Conservation (phyloP, 2,113 vertebrate species). For the Chaenocephalus aceratus region DNA sequence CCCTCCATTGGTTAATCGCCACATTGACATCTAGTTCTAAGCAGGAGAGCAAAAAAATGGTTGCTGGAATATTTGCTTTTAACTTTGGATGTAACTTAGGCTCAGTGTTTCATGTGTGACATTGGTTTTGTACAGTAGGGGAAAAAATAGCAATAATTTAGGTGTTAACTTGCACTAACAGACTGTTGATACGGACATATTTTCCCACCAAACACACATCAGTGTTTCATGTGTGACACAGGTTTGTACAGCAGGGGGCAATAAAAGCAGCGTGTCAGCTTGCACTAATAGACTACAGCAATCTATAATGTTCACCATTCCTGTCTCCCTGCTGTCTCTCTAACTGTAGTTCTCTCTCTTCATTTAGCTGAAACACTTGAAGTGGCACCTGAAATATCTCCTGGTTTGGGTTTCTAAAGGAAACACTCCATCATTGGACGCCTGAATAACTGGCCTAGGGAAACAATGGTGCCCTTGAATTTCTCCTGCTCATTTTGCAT, state of each 20-base stretch:
- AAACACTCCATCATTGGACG: constrained; percentile 71
- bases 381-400: constrained; percentile 62
- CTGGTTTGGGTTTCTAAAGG: constrained; percentile 75
- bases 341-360: constrained; percentile 20
- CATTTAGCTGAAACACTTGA: constrained; percentile 30
- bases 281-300: too few relatives aligned
- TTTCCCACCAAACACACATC: neutral
- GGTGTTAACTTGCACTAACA: neutral
- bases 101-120: neutral
- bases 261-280: too few relatives aligned
- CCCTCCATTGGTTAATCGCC: neutral
- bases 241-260: too few relatives aligned
- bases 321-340: constrained; percentile 10
- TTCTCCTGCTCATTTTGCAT: constrained; percentile 77
- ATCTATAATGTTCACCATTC: neutral
- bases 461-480: constrained; percentile 83
- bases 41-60: neutral
- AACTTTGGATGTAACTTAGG: neutral
- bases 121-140: constrained; percentile 17
- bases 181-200: too few relatives aligned
- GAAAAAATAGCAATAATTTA: constrained; percentile 29
- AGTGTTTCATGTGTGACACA: too few relatives aligned
- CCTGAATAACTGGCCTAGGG: constrained; percentile 52
- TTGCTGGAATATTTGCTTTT: neutral
- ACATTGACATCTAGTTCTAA: neutral